Percentiles rank a stretch among this genome's conserved stretches.
Evolutionary conservation across 2,113 vertebrate species (phyloP).

Genomic region (Hydrolagus affinis): DNA sequence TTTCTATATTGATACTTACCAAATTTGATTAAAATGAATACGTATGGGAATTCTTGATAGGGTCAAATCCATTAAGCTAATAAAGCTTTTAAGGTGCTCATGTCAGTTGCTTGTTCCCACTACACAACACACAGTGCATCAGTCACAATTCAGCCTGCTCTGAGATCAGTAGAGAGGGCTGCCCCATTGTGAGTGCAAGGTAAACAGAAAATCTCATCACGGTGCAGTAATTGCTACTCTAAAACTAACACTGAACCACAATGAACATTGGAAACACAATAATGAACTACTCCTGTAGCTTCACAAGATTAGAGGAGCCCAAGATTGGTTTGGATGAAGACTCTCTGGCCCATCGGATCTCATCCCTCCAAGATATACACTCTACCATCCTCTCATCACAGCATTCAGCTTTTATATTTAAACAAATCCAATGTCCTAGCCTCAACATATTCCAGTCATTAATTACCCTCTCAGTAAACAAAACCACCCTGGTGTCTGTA

Average conservation of each 20-base stretch:
- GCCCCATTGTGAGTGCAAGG: not conserved
- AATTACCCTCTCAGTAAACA: no score
- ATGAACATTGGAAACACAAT: not conserved
- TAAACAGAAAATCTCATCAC: no score
- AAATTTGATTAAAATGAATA: not conserved
- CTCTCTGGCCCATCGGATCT: no score
- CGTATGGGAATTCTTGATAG: slow-evolving; percentile 7
- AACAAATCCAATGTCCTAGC: no score
- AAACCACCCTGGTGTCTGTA: no score
- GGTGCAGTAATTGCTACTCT: not conserved
- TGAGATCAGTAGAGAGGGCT: not conserved
- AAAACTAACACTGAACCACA: not conserved
- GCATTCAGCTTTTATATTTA: no score
- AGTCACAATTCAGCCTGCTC: not conserved
- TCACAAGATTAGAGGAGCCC: no score
- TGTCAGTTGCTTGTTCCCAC: not conserved
- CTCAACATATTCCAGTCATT: no score
- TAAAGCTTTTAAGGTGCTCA: not conserved
- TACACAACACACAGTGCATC: not conserved
- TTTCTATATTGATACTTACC: not conserved
- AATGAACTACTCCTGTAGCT: not conserved
- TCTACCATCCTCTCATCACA: no score
- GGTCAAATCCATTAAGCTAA: not conserved
- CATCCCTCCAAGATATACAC: no score
- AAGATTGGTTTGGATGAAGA: no score